Percentiles rank a stretch among this genome's conserved stretches.
These are phyloP conservation scores for Drosophila multiciliata DNA, from an alignment of 2,888 invertebrate species.

Conservation along the genomic window DNA sequence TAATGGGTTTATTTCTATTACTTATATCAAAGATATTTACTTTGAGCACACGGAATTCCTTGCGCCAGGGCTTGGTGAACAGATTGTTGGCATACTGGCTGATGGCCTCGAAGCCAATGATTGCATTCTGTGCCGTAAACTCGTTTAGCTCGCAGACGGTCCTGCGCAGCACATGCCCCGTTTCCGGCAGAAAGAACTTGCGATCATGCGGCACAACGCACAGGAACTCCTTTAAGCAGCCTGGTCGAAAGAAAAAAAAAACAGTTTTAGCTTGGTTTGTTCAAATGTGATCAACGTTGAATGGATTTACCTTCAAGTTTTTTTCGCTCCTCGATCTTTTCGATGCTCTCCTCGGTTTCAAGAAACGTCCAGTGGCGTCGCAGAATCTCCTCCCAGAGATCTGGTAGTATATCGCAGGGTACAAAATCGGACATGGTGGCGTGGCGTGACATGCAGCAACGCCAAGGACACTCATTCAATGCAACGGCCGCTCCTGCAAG, in stretches of 20 bases:
- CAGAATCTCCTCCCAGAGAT: slow-evolving; percentile 90
- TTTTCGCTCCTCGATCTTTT: slow-evolving; percentile 90
- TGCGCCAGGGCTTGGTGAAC: slow-evolving; percentile 94
- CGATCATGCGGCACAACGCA: slow-evolving; percentile 91
- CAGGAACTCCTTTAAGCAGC: slow-evolving; percentile 91
- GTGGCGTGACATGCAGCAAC: slow-evolving; percentile 62
- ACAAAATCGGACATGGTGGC: slow-evolving; percentile 84
- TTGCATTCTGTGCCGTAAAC: slow-evolving; percentile 93
- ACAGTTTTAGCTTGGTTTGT: neutral
- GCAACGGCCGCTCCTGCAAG: slow-evolving; percentile 61
- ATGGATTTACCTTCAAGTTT: slow-evolving; percentile 90
- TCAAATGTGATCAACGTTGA: neutral
- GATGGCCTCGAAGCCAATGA: slow-evolving; percentile 93
- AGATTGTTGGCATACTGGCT: slow-evolving; percentile 94
- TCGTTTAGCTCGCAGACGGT: slow-evolving; percentile 89
- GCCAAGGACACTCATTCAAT: slow-evolving; percentile 75
- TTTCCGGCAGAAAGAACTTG: slow-evolving; percentile 92
- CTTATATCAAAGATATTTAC: slow-evolving; percentile 85
- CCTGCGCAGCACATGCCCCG: slow-evolving; percentile 90
- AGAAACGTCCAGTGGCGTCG: slow-evolving; percentile 92
- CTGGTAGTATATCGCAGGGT: slow-evolving; percentile 85
- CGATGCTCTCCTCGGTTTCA: slow-evolving; percentile 91
- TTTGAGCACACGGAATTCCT: slow-evolving; percentile 92
- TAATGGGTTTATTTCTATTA: too few species aligned
- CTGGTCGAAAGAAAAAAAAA: slow-evolving; percentile 84